Base-by-base conservation (phyloP, 2,888 invertebrate species). In the Eupeodes luniger region DNA sequence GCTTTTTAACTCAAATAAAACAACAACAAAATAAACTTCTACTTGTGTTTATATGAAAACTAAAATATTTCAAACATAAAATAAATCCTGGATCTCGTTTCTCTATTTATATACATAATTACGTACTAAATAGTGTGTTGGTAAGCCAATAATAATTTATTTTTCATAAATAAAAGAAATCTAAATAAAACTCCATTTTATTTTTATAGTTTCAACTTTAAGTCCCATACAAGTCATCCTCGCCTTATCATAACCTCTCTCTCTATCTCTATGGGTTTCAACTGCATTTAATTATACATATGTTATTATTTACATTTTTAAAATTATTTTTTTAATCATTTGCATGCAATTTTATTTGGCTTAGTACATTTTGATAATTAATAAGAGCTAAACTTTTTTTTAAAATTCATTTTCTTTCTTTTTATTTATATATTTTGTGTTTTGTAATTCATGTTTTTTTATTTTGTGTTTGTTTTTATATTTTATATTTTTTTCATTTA, bases 401-500 rank as follows among this genome's bases (percentile, higher is more conserved):
- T 69, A 27, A 27, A 27, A 27, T 27, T 27, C 1, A 27, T 27
- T 27, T 27, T 27, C 27, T 27, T 75, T 64, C 57, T 49, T 57
- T 80, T 66, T 75, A 34, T 84, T 76, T 27, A 59, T 70, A 57
- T 44, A 64, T 82, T 19, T 53, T 57, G 19, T 16, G 7, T 34
- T 27, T 27, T 69, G 34, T 59, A 59, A 19, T 59, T 36, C 34
- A 59, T 80, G 70, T 49, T 40, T 62, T n/a, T 77, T 83, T 80
- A 81, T 27, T 27, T 27, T 84, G 76, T 84, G 61, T 75, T 85
- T 81, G 27, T 49, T 85, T 84, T 88, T 88, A 44, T 81, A 85
- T 89, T 89, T 70, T 86, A 85, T 87, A 89, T 83, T 75, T 44
- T 80, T 89, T 85, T 76, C 78, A 55, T 86, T 80, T 89, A 83